Evolutionary conservation across 2,797 vertebrate species (phyloP), one percentile per base, ranked within the genome.

Genomic region (Lithobates sylvaticus): DNA sequence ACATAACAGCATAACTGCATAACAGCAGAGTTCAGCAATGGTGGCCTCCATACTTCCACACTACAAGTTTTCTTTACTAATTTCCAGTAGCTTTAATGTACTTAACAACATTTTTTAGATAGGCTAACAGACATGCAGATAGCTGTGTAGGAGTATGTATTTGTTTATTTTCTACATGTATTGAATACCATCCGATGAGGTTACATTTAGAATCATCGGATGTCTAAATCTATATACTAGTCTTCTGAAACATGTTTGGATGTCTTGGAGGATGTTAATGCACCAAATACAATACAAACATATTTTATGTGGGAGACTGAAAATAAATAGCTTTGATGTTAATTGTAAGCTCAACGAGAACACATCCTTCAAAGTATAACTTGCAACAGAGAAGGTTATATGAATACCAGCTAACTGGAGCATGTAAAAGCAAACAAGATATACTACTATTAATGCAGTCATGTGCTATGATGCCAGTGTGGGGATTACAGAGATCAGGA

Each of bases 271-370:
- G 65, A 67, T 29, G 27, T 13, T 15, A 13, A 26, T 67, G n/a
- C 27, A 26, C 4, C n/a, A 67, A 67, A 67, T 29, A 67, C 65
- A 67, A 67, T 12, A 9, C 65, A 67, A 67, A 67, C 27, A 67
- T 67, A 27, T 74, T 74, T 74, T 74, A 42, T 74, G 15, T 74
- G 72, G 72, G 72, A 50, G 42, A 74, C 72, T 74, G n/a, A 15
- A 50, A 5, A 1, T 47, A 44, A 47, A 74, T 29, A 15, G 39
- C 47, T 76, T 76, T 76, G 50, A 76, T 76, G 27, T 32, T 76
- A 8, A 23, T 58, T 76, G 72, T 47, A 74, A 67, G 21, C 39
- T 50, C 42, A 47, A 47, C 5, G 27, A 50, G 39, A 27, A 74
- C 3, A 27, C 72, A 74, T 74, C 26, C 72, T 74, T 74, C 72